phyloP scores from a whole-genome alignment of 1,140 invertebrate species.

The Eurosta solidaginis region DNA sequence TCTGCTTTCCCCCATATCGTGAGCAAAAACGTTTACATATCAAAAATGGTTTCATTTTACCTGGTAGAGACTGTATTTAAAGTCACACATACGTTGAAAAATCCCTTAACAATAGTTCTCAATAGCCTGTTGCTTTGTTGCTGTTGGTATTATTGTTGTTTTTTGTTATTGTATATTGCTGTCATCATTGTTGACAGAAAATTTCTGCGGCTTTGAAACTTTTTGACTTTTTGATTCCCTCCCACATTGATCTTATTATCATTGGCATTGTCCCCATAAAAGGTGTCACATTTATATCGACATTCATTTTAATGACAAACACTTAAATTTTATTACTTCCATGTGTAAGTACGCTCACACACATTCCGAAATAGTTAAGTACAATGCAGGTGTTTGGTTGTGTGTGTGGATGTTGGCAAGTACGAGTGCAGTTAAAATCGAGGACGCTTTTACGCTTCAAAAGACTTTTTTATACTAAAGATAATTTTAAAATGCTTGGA shows the following conservation, averaged over 20 bases:
- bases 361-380: too few relatives aligned
- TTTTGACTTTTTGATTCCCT: constrained; percentile 1
- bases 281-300: not conserved
- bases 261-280: not conserved
- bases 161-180: too few relatives aligned
- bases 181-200: constrained; percentile 4
- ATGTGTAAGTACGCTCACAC: not conserved
- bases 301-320: not conserved
- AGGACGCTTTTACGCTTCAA: too few relatives aligned
- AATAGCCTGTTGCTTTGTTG: not conserved
- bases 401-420: not conserved
- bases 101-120: not conserved
- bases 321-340: not conserved
- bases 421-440: too few relatives aligned
- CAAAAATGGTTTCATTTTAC: too few relatives aligned
- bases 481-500: too few relatives aligned
- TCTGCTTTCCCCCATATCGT: too few relatives aligned
- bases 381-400: not conserved
- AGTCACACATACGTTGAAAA: not conserved
- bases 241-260: constrained; percentile 6
- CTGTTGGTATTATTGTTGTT: too few relatives aligned
- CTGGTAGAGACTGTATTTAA: too few relatives aligned
- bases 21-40: too few relatives aligned
- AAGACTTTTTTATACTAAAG: too few relatives aligned
- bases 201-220: not conserved